Conservation (phyloP, 2,888 invertebrate species). For the Helicoverpa assulta region DNA sequence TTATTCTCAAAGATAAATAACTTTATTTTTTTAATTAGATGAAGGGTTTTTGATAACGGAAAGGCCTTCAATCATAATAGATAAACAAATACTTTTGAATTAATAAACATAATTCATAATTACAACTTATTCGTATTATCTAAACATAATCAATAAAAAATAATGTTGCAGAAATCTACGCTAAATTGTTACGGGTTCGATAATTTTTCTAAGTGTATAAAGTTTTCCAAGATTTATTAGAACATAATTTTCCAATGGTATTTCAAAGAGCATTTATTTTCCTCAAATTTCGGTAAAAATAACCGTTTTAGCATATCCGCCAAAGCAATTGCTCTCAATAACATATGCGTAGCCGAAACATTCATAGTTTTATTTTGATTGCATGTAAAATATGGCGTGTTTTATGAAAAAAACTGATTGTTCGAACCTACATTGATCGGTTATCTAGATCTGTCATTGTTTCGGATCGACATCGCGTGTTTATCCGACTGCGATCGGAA, state of each 20-base stretch:
- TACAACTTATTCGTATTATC: not conserved
- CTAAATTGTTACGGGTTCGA: too few relatives aligned
- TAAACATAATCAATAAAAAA: too few relatives aligned
- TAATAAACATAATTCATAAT: too few relatives aligned
- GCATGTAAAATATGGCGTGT: slow-evolving; percentile 30
- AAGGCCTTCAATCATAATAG: not conserved
- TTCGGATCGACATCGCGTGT: slow-evolving; percentile 66
- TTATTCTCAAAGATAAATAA: not conserved
- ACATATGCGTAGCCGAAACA: slow-evolving; percentile 2
- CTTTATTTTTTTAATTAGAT: slow-evolving; percentile 4
- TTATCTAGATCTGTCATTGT: slow-evolving; percentile 80
- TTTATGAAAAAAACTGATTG: slow-evolving; percentile 38
- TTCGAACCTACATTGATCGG: slow-evolving; percentile 29
- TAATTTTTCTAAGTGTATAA: too few relatives aligned
- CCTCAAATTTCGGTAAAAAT: not conserved
- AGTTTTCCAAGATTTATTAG: too few relatives aligned
- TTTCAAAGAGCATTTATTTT: too few relatives aligned
- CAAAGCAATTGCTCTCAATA: not conserved
- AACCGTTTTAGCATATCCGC: not conserved
- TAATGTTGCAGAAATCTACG: too few relatives aligned
- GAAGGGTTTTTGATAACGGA: slow-evolving; percentile 12
- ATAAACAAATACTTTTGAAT: slow-evolving; percentile 1
- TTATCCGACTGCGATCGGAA: slow-evolving; percentile 71
- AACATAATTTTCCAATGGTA: too few relatives aligned
- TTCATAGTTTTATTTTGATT: slow-evolving; percentile 26